Percentiles rank a stretch among this genome's conserved stretches.
Evolutionary conservation across 2,113 vertebrate species (phyloP).

Genomic region (Leucopternis melanops): DNA sequence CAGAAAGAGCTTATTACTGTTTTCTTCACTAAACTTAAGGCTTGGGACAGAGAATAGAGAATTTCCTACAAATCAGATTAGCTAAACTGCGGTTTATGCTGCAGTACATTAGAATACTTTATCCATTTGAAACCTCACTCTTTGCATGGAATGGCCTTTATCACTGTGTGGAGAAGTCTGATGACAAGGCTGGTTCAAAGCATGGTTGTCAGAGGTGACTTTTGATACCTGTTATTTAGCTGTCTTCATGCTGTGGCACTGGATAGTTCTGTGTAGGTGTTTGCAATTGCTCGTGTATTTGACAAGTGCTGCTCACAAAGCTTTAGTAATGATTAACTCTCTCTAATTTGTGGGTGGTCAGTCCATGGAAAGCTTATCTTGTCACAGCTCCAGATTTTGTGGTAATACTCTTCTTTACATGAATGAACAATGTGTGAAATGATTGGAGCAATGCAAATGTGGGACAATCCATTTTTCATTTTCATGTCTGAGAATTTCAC

Average conservation of each 20-base stretch:
- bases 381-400: slow-evolving; percentile 6
- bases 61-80: neutral
- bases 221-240: neutral
- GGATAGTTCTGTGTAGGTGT: neutral
- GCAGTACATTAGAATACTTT: neutral
- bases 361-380: neutral
- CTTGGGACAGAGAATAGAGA: neutral
- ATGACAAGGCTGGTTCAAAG: neutral
- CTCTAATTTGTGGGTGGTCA: neutral
- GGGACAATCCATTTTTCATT: neutral
- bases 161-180: neutral
- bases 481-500: neutral
- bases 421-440: neutral
- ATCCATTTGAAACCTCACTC: neutral
- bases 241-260: neutral
- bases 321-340: neutral
- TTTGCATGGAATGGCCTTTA: neutral
- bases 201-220: neutral
- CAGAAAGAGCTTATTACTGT: neutral
- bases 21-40: neutral
- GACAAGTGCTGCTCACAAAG: neutral
- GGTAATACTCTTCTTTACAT: neutral
- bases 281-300: neutral
- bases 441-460: neutral
- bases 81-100: neutral